phyloP scores from a whole-genome alignment of 2,797 vertebrate genomes.

The Clarias fuscus region DNA sequence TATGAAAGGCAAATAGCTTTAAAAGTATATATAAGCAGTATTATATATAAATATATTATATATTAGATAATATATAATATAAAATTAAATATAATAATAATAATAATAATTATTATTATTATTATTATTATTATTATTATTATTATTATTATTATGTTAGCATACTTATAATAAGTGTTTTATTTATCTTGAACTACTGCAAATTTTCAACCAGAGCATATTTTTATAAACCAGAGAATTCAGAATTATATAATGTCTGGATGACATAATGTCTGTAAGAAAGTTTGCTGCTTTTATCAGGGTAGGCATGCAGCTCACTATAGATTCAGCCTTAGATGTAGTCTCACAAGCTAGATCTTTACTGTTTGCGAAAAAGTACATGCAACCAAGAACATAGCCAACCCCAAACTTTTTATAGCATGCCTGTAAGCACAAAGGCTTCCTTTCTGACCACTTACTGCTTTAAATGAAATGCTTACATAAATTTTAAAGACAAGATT shows the following conservation, averaged over 20 bases:
- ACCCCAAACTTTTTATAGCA: neutral
- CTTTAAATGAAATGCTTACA: neutral
- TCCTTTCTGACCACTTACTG: neutral
- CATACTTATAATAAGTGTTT: neutral
- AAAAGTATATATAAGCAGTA: too few species aligned
- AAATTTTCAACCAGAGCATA: neutral
- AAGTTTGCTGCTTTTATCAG: neutral
- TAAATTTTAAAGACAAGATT: neutral
- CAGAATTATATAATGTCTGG: neutral
- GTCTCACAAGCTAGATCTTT: neutral
- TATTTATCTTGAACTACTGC: neutral
- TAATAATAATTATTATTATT: too few species aligned
- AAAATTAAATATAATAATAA: too few species aligned
- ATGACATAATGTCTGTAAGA: neutral
- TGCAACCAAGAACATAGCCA: neutral
- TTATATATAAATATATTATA: too few species aligned
- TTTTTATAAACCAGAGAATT: neutral
- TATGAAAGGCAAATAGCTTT: too few species aligned
- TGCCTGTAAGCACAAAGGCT: neutral
- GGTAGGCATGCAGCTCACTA: neutral
- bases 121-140: too few species aligned
- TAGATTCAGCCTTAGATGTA: neutral
- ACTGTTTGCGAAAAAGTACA: neutral
- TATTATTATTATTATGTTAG: too few species aligned
- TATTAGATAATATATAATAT: too few species aligned